Evolutionary conservation across 2,113 vertebrate genomes (phyloP).

Genomic region (Phainopepla nitens): DNA sequence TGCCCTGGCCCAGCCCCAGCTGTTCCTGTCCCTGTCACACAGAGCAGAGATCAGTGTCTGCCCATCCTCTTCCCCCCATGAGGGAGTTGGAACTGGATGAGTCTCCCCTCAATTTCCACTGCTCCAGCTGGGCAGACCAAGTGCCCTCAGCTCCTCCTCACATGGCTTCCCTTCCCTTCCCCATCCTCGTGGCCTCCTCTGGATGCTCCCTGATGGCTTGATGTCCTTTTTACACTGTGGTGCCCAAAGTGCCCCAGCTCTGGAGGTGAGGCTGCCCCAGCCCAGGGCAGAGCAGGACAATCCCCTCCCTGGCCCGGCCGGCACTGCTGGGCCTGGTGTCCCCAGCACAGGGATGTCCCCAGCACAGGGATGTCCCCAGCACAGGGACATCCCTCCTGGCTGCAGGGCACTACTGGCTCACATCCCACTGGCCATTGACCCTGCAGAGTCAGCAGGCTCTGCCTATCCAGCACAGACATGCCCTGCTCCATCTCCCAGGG

Average conservation of each 20-base stretch:
- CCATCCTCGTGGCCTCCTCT: neutral
- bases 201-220: neutral
- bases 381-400: neutral
- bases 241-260: neutral
- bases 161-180: neutral
- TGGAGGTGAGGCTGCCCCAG: neutral
- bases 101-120: neutral
- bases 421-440: neutral
- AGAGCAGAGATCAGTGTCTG: neutral
- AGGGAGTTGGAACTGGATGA: accelerated
- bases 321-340: neutral
- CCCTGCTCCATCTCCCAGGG: neutral
- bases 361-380: neutral
- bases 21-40: accelerated
- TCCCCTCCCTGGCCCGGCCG: neutral
- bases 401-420: neutral
- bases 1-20: neutral
- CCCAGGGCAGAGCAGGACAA: neutral
- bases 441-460: neutral
- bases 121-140: neutral
- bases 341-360: too few relatives aligned
- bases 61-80: neutral
- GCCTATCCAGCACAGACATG: neutral
- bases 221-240: neutral
- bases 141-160: neutral